Evolutionary conservation across 2,113 vertebrate genomes (phyloP).

Genomic region (Suncus etruscus): DNA sequence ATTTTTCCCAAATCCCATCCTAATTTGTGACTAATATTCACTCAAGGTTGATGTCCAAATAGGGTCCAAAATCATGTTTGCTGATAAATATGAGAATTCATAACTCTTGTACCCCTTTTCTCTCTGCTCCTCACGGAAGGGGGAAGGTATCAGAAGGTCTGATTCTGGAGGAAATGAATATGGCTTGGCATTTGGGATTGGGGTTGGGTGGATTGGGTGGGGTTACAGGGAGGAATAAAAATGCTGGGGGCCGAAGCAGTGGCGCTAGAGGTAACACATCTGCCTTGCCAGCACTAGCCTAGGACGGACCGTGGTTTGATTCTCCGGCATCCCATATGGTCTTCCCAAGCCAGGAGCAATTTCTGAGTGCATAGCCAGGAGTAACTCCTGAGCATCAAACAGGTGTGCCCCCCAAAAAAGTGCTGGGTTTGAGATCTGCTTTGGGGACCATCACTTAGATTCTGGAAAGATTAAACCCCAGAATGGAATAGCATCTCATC

Average conservation of each 20-base stretch:
- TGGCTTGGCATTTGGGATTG: background rate
- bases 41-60: background rate
- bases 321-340: no score
- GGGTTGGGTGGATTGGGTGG: background rate
- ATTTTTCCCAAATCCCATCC: background rate
- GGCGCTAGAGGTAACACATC: no score
- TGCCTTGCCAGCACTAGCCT: no score
- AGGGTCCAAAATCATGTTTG: conserved; percentile 13
- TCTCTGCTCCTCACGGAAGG: background rate
- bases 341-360: no score
- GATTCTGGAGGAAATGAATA: background rate
- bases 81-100: conserved; percentile 12
- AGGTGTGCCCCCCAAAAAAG: no score
- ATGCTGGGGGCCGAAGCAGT: background rate
- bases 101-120: background rate
- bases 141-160: background rate
- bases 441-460: background rate
- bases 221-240: background rate
- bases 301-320: no score
- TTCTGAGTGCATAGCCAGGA: no score
- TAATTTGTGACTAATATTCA: background rate
- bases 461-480: conserved; percentile 13
- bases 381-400: no score
- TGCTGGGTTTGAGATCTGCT: background rate
- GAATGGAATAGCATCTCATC: background rate